Base-by-base conservation (phyloP, 2,797 vertebrate genomes). In the Hybognathus amarus region DNA sequence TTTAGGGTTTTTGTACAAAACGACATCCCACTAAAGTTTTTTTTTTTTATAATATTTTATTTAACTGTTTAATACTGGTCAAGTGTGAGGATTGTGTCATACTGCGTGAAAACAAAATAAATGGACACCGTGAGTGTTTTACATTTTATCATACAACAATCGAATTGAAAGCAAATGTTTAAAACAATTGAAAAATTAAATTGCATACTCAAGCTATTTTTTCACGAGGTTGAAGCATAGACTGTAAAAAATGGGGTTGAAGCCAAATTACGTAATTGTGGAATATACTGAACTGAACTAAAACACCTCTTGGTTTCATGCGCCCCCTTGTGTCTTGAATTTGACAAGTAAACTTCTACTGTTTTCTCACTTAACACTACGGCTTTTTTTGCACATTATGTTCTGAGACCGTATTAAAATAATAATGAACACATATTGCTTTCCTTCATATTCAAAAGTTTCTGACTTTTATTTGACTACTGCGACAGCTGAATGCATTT, bases 311-410 rank as follows among this genome's bases (percentile, higher is more conserved):
- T 45, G 82, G 82, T n/a, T 47, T 70, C 64, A 4, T 13, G 74
- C 74, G 74, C 63, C 52, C 38, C 27, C 82, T 50, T 36, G 74
- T 71, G 69, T 8, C 8, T 27, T 71, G 36, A 36, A 36, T 36
- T 36, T 36, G 8, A 71, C 50, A 20, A 47, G 27, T 6, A 71
- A 50, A 33, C 24, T 50, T 3, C 42, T 15, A 45, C 12, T 4
- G 1, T 1, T 3, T 4, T 45, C 4, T 45, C 4, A 45, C 12
- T 45, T 13, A 1, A 30, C 30, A 30, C 30, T 30, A 1, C 30
- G 30, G 30, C 1, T 30, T 30, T 33, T n/a, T 33, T 33, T 5
- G 7, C 22, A 42, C 33, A 67, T 27, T 17, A 24, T 42, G 45
- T 73, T 33, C 36, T n/a, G 6, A n/a, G 47, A n/a, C 20, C 11